These are phyloP conservation scores for Fabriciana adippe DNA, from an alignment of 2,888 invertebrate species.

Conservation along the genomic window DNA sequence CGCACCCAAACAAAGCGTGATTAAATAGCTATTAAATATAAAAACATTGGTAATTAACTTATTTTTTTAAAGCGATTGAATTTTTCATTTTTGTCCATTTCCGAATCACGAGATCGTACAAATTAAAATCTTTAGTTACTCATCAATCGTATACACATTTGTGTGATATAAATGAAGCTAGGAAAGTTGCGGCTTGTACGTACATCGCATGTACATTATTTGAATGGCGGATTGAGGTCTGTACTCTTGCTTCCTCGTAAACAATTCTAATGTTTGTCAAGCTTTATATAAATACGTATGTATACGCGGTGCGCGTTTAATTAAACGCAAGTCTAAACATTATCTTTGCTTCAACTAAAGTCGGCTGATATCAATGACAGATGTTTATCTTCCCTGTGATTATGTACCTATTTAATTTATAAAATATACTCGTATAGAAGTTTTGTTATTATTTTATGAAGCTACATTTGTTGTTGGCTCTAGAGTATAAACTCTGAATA, in stretches of 20 bases:
- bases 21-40: too few species aligned
- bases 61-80: too few species aligned
- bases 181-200: slow-evolving; percentile 6
- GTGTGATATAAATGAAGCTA: slow-evolving; percentile 2
- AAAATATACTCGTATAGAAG: too few species aligned
- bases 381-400: neutral
- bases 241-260: slow-evolving; percentile 8
- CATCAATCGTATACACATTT: neutral
- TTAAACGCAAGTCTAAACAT: slow-evolving; percentile 19
- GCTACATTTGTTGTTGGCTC: too few species aligned
- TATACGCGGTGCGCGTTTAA: slow-evolving; percentile 15
- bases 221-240: slow-evolving; percentile 12
- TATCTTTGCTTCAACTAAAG: neutral
- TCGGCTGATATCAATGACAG: neutral
- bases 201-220: slow-evolving; percentile 1
- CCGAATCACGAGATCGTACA: too few species aligned
- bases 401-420: too few species aligned
- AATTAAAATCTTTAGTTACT: too few species aligned
- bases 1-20: too few species aligned
- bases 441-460: too few species aligned
- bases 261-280: slow-evolving; percentile 8
- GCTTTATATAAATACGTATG: slow-evolving; percentile 4
- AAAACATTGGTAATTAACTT: too few species aligned
- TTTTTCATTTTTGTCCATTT: too few species aligned
- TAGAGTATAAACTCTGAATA: too few species aligned